Base-by-base conservation (phyloP, 2,113 vertebrate genomes). In the Spea multiplicata region DNA sequence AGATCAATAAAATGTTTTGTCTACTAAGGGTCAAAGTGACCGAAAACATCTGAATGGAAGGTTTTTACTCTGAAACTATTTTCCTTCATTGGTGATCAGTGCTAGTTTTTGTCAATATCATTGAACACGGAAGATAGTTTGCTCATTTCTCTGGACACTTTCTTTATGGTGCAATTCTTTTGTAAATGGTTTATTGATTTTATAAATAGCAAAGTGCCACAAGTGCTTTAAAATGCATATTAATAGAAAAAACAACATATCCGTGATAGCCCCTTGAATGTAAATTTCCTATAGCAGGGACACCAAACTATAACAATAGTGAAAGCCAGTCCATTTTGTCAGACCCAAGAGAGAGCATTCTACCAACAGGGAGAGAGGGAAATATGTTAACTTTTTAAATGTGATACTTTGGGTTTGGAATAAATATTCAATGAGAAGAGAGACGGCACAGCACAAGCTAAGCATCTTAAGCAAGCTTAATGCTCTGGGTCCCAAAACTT, bases 121-220 rank as follows among this genome's bases (percentile, higher is more conserved):
- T 70, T 77, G 75, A 69, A 77, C 75, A 62, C 44, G 55, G 75
- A 70, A 71, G 68, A 53, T 62, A 70, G 68, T 77, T 70, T 77
- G 66, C 70, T 70, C 44, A 77, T 77, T 77, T 77, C 52, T 68
- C 69, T 45, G 47, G 4, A 14, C 57, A 66, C 55, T 62, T 62
- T 70, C 61, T 70, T 66, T 77, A 30, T 55, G 48, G 75, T 68
- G 16, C 75, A 62, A 14, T 55, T 62, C 66, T 70, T 46, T 62
- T 70, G 59, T 70, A 77, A 77, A 62, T 16, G 53, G 46, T 50
- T 61, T 77, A 77, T 77, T 77, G 75, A 77, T 71, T 70, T 16
- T 10, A 70, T 77, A 77, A 49, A 66, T 70, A 70, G 55, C 50
- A 66, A 61, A 62, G 50, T 48, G 53, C 75, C 62, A 69, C n/a